Percentiles rank a stretch among this genome's conserved stretches.
Evolutionary conservation across 1,140 invertebrate genomes (phyloP).

Genomic region (Leptopilina boulardi): DNA sequence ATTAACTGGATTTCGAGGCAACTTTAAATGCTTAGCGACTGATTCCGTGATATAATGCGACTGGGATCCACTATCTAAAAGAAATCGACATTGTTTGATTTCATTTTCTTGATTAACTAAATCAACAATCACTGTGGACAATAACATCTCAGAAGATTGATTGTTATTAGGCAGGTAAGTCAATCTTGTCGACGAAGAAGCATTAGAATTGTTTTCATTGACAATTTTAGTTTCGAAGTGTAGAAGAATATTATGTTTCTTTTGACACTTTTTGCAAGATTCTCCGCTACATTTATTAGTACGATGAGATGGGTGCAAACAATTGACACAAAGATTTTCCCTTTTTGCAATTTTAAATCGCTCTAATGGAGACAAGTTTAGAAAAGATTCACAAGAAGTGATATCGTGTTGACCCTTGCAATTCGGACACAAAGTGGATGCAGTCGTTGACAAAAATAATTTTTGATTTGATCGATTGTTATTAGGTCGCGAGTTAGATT

Average conservation of each 20-base stretch:
- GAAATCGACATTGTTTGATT: conserved; percentile 4
- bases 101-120: not conserved
- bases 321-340: not conserved
- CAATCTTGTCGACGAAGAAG: not conserved
- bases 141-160: not conserved
- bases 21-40: conserved; percentile 6
- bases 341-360: not conserved
- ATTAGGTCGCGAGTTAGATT: no score
- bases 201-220: not conserved
- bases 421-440: not conserved
- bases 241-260: conserved; percentile 11
- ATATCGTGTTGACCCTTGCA: not conserved
- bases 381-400: not conserved
- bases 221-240: not conserved
- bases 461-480: not conserved
- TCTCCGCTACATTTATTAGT: not conserved
- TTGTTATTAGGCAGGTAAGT: not conserved
- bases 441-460: not conserved
- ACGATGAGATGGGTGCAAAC: not conserved
- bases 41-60: conserved; percentile 10
- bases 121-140: conserved; percentile 8
- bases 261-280: not conserved
- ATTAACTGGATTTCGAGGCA: not conserved
- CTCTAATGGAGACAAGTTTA: not conserved
- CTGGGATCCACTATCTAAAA: conserved; percentile 22